Evolutionary conservation across 2,797 vertebrate genomes (phyloP).

Genomic region (Gallirallus australis): DNA sequence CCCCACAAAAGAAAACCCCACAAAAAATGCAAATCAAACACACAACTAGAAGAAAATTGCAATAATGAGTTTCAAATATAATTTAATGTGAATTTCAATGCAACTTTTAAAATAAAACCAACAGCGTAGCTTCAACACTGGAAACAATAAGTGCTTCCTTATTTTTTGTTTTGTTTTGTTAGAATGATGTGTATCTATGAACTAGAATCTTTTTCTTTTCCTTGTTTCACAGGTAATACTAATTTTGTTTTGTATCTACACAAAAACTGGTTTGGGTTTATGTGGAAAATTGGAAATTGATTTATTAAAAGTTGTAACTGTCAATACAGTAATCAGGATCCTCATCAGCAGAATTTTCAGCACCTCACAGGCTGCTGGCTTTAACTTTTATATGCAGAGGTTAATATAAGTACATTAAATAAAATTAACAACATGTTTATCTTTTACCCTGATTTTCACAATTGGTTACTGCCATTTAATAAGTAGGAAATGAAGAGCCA

Average conservation of each 20-base stretch:
- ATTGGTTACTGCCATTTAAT: neutral
- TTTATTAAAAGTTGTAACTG: neutral
- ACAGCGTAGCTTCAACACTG: neutral
- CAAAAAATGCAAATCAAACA: neutral
- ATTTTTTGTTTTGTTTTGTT: neutral
- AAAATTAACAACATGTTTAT: neutral
- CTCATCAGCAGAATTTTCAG: neutral
- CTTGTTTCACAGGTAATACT: neutral
- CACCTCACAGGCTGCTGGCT: neutral
- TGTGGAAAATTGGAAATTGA: neutral
- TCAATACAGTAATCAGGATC: neutral
- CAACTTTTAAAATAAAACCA: neutral
- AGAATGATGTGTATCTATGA: neutral
- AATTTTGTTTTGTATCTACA: neutral
- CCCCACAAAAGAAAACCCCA: neutral
- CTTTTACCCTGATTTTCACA: neutral
- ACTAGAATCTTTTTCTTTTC: neutral
- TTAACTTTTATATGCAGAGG: neutral
- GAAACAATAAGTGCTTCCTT: neutral
- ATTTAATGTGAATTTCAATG: neutral
- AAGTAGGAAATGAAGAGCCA: neutral
- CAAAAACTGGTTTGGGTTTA: neutral
- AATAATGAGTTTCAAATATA: neutral
- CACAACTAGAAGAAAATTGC: neutral
- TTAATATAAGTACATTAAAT: neutral